Conservation (phyloP, 2,888 invertebrate genomes). For the Eupeodes luniger region DNA sequence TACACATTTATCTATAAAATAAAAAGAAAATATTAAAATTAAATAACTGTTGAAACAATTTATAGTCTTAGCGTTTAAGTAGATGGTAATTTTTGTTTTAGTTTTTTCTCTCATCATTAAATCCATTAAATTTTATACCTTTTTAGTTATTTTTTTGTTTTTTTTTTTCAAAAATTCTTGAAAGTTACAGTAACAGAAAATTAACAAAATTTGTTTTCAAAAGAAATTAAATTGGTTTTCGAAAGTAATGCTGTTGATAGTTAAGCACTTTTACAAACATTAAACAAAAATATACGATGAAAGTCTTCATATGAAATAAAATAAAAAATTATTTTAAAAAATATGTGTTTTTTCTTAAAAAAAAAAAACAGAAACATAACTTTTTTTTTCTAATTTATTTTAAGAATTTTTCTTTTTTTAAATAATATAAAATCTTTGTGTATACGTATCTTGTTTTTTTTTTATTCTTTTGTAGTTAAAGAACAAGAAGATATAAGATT, state of each 20-base stretch:
- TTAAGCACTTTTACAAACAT: background rate
- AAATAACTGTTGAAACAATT: constrained; percentile 61
- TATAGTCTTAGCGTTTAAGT: constrained; percentile 70
- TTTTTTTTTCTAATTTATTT: constrained; percentile 43
- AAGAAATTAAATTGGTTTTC: constrained; percentile 9
- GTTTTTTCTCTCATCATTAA: constrained; percentile 23
- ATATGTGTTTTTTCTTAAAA: background rate
- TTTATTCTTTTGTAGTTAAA: too few species aligned
- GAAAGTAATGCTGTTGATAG: constrained; percentile 53
- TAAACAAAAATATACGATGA: background rate
- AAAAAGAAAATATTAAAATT: constrained; percentile 24
- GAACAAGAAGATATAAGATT: constrained; percentile 11
- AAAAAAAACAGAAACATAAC: background rate
- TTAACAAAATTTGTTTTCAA: background rate
- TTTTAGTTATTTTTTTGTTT: constrained; percentile 39
- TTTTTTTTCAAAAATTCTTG: constrained; percentile 17
- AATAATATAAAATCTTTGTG: background rate
- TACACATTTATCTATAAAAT: constrained; percentile 18
- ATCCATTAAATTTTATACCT: constrained; percentile 22
- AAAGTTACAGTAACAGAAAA: background rate
- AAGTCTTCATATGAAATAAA: constrained; percentile 25
- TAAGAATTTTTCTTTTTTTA: constrained; percentile 28
- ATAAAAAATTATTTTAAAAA: background rate
- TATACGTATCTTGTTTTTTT: constrained; percentile 42
- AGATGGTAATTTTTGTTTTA: constrained; percentile 64